phyloP scores from a whole-genome alignment of 2,888 invertebrate species.

The Cynaeus angustus region DNA sequence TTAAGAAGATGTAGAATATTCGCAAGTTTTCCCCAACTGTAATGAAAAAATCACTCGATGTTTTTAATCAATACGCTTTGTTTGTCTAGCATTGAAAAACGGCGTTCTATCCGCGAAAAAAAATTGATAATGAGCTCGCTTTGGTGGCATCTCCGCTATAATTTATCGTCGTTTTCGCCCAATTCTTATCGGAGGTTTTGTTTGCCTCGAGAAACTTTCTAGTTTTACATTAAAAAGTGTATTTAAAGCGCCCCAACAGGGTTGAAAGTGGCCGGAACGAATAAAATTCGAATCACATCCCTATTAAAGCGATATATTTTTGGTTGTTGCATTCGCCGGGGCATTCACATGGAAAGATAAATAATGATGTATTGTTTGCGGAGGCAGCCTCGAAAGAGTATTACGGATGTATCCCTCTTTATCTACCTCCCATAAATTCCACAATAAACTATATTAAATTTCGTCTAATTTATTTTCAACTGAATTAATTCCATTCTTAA shows the following conservation, averaged over 20 bases:
- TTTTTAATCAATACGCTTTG: slow-evolving; percentile 35
- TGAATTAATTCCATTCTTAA: slow-evolving; percentile 50
- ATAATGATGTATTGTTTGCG: slow-evolving; percentile 65
- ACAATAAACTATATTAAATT: slow-evolving; percentile 49
- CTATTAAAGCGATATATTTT: slow-evolving; percentile 62
- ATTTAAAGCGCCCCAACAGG: slow-evolving; percentile 19
- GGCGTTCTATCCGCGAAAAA: slow-evolving; percentile 18
- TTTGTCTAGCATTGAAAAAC: slow-evolving; percentile 30
- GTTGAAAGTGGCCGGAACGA: slow-evolving; percentile 55
- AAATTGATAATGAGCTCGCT: slow-evolving; percentile 41
- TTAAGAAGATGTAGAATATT: slow-evolving; percentile 27
- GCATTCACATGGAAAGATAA: slow-evolving; percentile 64
- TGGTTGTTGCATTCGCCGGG: slow-evolving; percentile 60
- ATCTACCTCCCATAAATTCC: slow-evolving; percentile 48
- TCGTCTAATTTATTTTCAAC: slow-evolving; percentile 46
- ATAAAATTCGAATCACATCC: slow-evolving; percentile 64
- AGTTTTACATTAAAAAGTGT: slow-evolving; percentile 36
- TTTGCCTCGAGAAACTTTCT: slow-evolving; percentile 17
- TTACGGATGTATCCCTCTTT: slow-evolving; percentile 44
- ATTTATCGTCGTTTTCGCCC: slow-evolving; percentile 26
- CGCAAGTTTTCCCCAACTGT: slow-evolving; percentile 10
- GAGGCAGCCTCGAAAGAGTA: slow-evolving; percentile 47
- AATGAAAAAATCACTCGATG: slow-evolving; percentile 2
- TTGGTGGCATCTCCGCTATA: slow-evolving; percentile 5
- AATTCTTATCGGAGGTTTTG: slow-evolving; percentile 32